These are phyloP conservation scores for Neosilurus mollespiculum DNA, from an alignment of 2,797 vertebrate genomes.

Conservation along the genomic window DNA sequence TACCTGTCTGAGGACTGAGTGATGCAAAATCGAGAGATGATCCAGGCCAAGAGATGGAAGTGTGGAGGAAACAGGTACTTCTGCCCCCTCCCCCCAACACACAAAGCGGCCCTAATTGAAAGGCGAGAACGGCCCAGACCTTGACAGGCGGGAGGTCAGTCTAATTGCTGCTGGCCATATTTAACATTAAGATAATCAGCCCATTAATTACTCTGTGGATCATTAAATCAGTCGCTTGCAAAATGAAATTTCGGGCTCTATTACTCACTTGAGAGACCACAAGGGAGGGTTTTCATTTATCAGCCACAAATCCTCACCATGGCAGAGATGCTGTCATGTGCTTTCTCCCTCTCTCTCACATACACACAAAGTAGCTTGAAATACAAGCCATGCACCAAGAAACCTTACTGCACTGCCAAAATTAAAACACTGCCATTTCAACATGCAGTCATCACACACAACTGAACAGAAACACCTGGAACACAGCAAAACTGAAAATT, in stretches of 20 bases:
- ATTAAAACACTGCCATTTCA: background rate
- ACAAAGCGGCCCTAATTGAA: constrained; percentile 91
- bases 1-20: constrained; percentile 56
- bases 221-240: constrained; percentile 99
- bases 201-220: constrained; percentile 99
- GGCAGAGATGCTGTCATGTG: constrained; percentile 60
- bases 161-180: constrained; percentile 99
- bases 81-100: constrained; percentile 46
- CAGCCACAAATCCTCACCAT: constrained; percentile 77
- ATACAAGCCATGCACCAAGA: background rate
- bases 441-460: background rate
- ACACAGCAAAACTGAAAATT: background rate
- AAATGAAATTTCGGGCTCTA: constrained; percentile 99
- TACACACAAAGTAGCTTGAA: constrained; percentile 1
- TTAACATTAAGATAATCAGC: constrained; percentile 99
- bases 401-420: background rate
- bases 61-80: constrained; percentile 35
- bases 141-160: constrained; percentile 99
- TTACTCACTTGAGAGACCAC: constrained; percentile 99
- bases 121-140: constrained; percentile 90
- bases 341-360: background rate
- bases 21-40: constrained; percentile 25
- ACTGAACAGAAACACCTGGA: background rate
- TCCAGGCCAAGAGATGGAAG: constrained; percentile 28
- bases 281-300: constrained; percentile 84